phyloP scores from a whole-genome alignment of 1,140 invertebrate species.

The Trichonephila clavata region DNA sequence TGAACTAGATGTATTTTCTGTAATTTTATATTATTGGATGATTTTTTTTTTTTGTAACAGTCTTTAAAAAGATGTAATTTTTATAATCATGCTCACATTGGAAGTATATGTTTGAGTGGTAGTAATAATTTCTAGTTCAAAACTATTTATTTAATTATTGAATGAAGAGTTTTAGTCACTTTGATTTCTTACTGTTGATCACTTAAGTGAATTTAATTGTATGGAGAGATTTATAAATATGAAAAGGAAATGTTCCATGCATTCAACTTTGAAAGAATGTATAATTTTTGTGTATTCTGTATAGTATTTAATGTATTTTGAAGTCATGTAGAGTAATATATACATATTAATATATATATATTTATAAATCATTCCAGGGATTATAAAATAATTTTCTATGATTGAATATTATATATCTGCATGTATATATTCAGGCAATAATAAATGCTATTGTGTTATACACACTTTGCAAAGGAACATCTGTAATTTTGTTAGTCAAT shows the following conservation, averaged over 20 bases:
- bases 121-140: too few relatives aligned
- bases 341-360: conserved; percentile 68
- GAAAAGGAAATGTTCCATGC: background rate
- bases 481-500: conserved; percentile 60
- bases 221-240: background rate
- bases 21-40: too few relatives aligned
- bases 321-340: conserved; percentile 70
- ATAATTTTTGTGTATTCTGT: conserved; percentile 44
- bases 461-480: conserved; percentile 18
- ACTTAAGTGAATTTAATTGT: background rate
- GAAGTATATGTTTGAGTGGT: too few relatives aligned
- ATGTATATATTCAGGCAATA: conserved; percentile 75
- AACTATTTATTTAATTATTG: background rate
- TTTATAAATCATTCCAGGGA: conserved; percentile 74
- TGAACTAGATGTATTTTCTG: too few relatives aligned
- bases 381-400: conserved; percentile 65
- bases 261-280: background rate
- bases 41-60: too few relatives aligned
- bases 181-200: background rate
- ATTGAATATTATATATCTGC: conserved; percentile 69
- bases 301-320: conserved; percentile 54
- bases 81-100: too few relatives aligned
- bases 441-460: conserved; percentile 47
- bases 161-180: background rate
- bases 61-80: too few relatives aligned